These are phyloP conservation scores for Sycobia sp. DNA, from an alignment of 1,140 invertebrate genomes.

Conservation along the genomic window DNA sequence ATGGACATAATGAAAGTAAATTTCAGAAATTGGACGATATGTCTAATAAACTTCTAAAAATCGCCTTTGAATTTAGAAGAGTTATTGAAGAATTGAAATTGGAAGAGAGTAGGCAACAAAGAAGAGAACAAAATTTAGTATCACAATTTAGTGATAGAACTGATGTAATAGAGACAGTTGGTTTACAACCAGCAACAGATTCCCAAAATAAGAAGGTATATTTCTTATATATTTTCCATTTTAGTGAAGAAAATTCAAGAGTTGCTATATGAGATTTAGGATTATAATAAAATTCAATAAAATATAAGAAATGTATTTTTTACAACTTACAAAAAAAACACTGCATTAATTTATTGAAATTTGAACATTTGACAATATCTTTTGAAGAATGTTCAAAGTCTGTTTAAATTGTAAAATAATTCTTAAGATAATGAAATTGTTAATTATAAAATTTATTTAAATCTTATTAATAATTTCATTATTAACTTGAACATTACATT, in stretches of 20 bases:
- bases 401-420: no score
- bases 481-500: no score
- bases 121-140: constrained; percentile 72
- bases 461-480: no score
- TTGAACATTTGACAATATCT: neutral
- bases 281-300: neutral
- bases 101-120: constrained; percentile 67
- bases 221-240: neutral
- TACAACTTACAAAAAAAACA: constrained; percentile 10
- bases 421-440: no score
- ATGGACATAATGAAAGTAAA: constrained; percentile 58
- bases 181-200: constrained; percentile 65
- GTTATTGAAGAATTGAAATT: constrained; percentile 69
- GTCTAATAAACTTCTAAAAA: constrained; percentile 68
- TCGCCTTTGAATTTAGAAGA: constrained; percentile 69
- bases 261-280: no score
- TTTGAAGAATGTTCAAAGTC: no score
- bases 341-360: neutral
- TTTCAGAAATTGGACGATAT: constrained; percentile 75
- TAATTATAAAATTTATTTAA: no score
- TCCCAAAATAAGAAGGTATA: constrained; percentile 65
- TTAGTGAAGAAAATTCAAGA: neutral
- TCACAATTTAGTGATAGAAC: constrained; percentile 53
- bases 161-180: constrained; percentile 63
- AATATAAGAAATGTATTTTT: no score